A percentile compares a stretch with the other conserved stretches of the same genome.
These are phyloP conservation scores for Sparus aurata DNA, from an alignment of 2,797 vertebrate species.

Conservation along the genomic window DNA sequence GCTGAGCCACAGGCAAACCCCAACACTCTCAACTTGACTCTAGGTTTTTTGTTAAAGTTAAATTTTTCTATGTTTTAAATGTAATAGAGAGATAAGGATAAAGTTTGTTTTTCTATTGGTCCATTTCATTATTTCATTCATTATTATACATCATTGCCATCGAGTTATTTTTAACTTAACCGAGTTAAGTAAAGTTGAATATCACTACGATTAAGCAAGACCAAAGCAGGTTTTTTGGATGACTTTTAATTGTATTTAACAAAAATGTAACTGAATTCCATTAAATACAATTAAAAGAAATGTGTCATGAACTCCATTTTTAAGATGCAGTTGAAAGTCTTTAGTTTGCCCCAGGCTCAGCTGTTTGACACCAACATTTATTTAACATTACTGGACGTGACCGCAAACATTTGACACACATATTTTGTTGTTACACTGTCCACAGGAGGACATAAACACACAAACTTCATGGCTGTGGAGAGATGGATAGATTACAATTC, in stretches of 20 bases:
- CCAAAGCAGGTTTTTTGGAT: background rate
- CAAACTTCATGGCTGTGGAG: slow-evolving; percentile 53
- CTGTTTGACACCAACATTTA: slow-evolving; percentile 47
- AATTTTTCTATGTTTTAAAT: too few relatives aligned
- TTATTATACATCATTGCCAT: too few relatives aligned
- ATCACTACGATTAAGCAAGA: too few relatives aligned
- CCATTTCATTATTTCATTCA: too few relatives aligned
- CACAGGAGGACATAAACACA: slow-evolving; percentile 17
- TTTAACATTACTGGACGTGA: slow-evolving; percentile 9
- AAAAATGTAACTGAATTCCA: background rate
- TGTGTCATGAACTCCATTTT: background rate
- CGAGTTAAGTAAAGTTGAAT: too few relatives aligned
- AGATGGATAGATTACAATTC: slow-evolving; percentile 51
- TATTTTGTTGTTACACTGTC: background rate
- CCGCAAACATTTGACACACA: slow-evolving; percentile 51
- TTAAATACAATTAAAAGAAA: background rate
- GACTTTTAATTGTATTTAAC: background rate
- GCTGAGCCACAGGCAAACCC: slow-evolving; percentile 60
- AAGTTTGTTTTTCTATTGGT: too few relatives aligned
- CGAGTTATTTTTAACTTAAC: too few relatives aligned
- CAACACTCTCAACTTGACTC: slow-evolving; percentile 20
- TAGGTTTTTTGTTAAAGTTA: background rate
- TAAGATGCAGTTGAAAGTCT: slow-evolving; percentile 14
- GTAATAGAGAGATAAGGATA: too few relatives aligned
- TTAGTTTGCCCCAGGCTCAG: slow-evolving; percentile 45